Conservation (phyloP, 2,113 vertebrate genomes). For the Dinomys branickii region DNA sequence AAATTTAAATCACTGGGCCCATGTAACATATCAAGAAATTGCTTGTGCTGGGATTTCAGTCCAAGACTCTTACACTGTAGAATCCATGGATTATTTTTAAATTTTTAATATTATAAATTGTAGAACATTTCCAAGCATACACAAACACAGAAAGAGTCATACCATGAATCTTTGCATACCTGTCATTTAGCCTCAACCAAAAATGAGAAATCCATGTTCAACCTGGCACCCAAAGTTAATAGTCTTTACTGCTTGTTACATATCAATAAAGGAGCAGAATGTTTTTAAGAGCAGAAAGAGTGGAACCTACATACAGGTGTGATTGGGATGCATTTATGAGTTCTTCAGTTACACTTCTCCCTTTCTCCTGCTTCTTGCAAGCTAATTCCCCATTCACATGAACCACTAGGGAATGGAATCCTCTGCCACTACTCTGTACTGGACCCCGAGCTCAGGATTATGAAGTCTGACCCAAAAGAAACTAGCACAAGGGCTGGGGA, state of each 20-base stretch:
- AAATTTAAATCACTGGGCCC: not conserved
- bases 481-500: no score
- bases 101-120: slow-evolving; percentile 41
- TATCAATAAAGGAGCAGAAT: not conserved
- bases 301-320: rapidly evolving
- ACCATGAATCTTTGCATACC: not conserved
- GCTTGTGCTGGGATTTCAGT: not conserved
- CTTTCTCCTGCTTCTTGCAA: not conserved
- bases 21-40: not conserved
- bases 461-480: not conserved
- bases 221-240: not conserved
- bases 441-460: not conserved
- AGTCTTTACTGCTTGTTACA: not conserved
- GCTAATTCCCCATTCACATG: not conserved
- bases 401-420: not conserved
- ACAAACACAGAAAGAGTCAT: not conserved
- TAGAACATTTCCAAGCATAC: not conserved
- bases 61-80: not conserved
- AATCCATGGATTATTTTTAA: not conserved
- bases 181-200: not conserved
- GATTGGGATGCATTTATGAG: not conserved
- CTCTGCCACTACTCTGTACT: not conserved
- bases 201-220: not conserved
- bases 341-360: not conserved
- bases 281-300: not conserved